Base-by-base conservation (phyloP, 2,797 vertebrate genomes). In the Amphiprion clarkii region DNA sequence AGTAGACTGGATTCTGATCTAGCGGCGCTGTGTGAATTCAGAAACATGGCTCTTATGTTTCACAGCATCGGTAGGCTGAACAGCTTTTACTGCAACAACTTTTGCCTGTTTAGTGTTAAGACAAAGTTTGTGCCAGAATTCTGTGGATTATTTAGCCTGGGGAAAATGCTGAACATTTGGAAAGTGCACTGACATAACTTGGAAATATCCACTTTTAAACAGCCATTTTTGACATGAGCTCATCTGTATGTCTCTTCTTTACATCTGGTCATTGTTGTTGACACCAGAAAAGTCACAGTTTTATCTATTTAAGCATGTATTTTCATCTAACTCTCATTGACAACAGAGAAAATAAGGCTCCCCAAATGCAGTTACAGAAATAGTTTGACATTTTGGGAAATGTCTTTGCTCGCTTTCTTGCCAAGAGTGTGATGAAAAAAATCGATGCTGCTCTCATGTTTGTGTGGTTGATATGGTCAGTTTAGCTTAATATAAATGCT, bases 1-100 rank as follows among this genome's bases (percentile, higher is more conserved):
- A 36, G 46, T 19, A 44, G 76, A 67, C 17, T 36, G 21, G 44
- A 44, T 59, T 27, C 12, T 76, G 16, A 55, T 70, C 59, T 39
- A 16, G 4, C 2, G 7, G 58, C 60, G 27, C 44, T 44, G 8
- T 51, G 60, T 31, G 42, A 59, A 56, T 53, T 31, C 62, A 39
- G 61, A 52, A 6, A 54, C 63, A 66, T 12, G 19, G n/a, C 10
- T 33, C 48, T 36, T 16, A 29, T 17, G 13, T 33, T 17, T 40
- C 44, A 68, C 21, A 29, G 40, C 40, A 33, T 65, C 25, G 46
- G 21, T 11, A 0, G 13, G 7, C 29, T 31, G 19, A 25, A 40
- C 3, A 36, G 52, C 3, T 8, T 75, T 53, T 27, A 52, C 11
- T 57, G 33, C 49, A 71, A 27, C 6, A 57, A 36, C 23, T 19